A percentile compares a stretch with the other conserved stretches of the same genome.
Conservation (phyloP, 2,113 vertebrate genomes). For the Takifugu bimaculatus region DNA sequence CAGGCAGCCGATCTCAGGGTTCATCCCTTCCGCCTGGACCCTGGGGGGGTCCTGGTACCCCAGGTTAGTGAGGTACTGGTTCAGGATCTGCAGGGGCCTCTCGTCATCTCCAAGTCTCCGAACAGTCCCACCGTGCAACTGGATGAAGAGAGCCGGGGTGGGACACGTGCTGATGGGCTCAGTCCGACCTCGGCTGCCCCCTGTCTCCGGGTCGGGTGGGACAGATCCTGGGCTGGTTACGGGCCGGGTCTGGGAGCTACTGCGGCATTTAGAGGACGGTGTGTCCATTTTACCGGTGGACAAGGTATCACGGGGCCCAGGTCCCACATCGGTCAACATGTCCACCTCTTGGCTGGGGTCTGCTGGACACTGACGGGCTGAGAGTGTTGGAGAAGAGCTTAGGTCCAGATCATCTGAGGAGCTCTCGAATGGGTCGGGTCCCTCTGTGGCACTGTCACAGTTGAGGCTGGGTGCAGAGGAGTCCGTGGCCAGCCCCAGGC, state of each 20-base stretch:
- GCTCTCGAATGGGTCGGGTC: conserved; percentile 78
- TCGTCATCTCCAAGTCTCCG: conserved; percentile 82
- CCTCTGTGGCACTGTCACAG: conserved; percentile 78
- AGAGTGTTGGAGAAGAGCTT: conserved; percentile 53
- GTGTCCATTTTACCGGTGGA: conserved; percentile 11
- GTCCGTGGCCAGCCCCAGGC: conserved; percentile 64
- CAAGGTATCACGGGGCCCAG: background rate
- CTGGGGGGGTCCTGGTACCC: conserved; percentile 86
- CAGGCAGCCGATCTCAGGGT: conserved; percentile 86
- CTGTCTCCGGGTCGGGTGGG: conserved; percentile 32
- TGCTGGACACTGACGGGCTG: conserved; percentile 5
- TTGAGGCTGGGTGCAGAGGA: conserved; percentile 74
- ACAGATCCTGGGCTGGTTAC: conserved; percentile 46
- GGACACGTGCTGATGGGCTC: conserved; percentile 34
- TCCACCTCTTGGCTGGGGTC: conserved; percentile 25
- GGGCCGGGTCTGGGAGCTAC: conserved; percentile 58
- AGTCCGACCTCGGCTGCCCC: conserved; percentile 21
- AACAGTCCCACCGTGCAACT: conserved; percentile 87
- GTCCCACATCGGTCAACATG: conserved; percentile 1
- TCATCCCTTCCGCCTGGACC: conserved; percentile 89
- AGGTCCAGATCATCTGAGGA: conserved; percentile 78
- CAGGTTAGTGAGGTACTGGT: conserved; percentile 87
- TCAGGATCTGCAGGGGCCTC: conserved; percentile 85
- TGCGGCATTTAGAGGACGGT: conserved; percentile 35
- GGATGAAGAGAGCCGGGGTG: conserved; percentile 78